phyloP scores from a whole-genome alignment of 2,113 vertebrate genomes.

The Nestor notabilis region DNA sequence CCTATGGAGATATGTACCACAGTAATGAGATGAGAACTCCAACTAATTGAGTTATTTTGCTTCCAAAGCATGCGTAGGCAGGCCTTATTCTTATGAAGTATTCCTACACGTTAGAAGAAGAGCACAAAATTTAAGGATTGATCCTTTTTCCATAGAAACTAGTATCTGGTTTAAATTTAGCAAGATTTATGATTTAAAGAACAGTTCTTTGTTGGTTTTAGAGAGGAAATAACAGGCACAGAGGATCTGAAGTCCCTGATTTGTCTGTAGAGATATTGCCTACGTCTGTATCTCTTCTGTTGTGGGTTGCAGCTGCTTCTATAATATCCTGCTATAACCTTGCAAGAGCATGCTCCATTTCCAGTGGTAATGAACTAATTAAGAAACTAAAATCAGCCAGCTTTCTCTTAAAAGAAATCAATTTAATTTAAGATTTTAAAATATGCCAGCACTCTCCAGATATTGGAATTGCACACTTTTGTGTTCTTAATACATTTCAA shows the following conservation, averaged over 20 bases:
- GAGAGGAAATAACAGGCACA: neutral
- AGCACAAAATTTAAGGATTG: neutral
- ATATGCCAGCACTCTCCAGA: neutral
- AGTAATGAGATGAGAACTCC: slow-evolving; percentile 1
- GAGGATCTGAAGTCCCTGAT: neutral
- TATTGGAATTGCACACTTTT: slow-evolving; percentile 5
- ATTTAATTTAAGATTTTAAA: slow-evolving; percentile 38
- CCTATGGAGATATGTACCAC: neutral
- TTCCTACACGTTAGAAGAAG: neutral
- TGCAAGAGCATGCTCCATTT: neutral
- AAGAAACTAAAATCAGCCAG: slow-evolving; percentile 24
- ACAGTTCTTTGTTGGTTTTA: neutral
- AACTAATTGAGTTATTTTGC: slow-evolving; percentile 1
- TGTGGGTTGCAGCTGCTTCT: neutral
- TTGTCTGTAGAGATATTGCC: neutral
- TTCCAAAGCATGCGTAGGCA: neutral
- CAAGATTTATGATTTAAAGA: neutral
- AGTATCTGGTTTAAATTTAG: neutral
- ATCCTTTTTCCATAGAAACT: neutral
- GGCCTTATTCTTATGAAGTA: neutral
- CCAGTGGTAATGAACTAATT: slow-evolving; percentile 45
- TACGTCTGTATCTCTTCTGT: neutral
- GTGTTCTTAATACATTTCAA: slow-evolving; percentile 32
- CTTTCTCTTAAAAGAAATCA: slow-evolving; percentile 25
- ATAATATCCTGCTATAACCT: neutral